Base-by-base conservation (phyloP, 1,140 invertebrate species). In the Melitaea cinxia region DNA sequence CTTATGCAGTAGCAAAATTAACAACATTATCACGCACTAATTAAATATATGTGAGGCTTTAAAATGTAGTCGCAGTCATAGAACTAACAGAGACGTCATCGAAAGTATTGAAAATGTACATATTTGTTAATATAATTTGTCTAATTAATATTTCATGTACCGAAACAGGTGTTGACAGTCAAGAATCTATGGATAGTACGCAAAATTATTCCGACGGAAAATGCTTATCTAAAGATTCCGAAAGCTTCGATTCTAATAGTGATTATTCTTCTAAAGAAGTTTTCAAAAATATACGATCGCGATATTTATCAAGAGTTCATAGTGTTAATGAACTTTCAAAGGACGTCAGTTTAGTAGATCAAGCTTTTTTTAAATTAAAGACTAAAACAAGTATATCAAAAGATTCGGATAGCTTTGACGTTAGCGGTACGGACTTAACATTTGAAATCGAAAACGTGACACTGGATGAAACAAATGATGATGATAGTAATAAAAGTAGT, bases 1-100 rank as follows among this genome's bases (percentile, higher is more conserved):
- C 14, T 2, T n/a, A 49, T 45, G 14, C 9, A 47, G 28, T 57
- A 65, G 42, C 33, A 47, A 42, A 55, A 68, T 70, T 72, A 70
- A 73, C 55, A 61, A 68, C 70, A 72, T 72, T 72, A 57, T 64
- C 78, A 82, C 77, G 84, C 84, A 85, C 86, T 89, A 89, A 89
- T 83, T 83, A 86, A 89, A 82, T 83, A 49, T 85, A 73, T 82
- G 80, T 86, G 76, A 75, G 67, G 86, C 84, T 88, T 88, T 55
- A 35, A 71, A 69, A 63, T 64, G 70, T 73, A 75, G 73, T 73
- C 63, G 68, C 67, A 65, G 52, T 72, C 73, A 77, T 77, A 71
- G 69, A 77, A 82, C 80, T 82, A 83, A 82, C 78, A 78, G 39
- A 57, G 54, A 33, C 63, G 67, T 72, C 72, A 73, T 67, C 15